phyloP scores from a whole-genome alignment of 2,888 invertebrate species.

The Gasteruption jaculator region DNA sequence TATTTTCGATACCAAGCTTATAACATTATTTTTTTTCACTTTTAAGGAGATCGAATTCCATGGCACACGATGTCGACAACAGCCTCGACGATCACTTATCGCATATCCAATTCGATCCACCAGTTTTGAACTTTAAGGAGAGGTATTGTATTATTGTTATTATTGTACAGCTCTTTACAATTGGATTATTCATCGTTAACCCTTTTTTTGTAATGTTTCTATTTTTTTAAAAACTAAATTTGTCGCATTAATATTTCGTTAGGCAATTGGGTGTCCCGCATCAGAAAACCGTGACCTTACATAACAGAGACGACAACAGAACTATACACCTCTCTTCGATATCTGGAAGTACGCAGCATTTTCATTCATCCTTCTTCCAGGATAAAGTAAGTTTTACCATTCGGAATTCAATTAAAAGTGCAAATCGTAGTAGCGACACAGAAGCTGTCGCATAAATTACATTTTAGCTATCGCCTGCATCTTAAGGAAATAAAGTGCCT shows the following conservation, averaged over 20 bases:
- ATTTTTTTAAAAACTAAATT: slow-evolving; percentile 11
- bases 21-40: slow-evolving; percentile 20
- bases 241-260: slow-evolving; percentile 37
- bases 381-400: slow-evolving; percentile 68
- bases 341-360: slow-evolving; percentile 90
- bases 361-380: slow-evolving; percentile 96
- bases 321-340: slow-evolving; percentile 90
- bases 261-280: slow-evolving; percentile 85
- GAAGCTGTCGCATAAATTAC: not conserved
- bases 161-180: slow-evolving; percentile 6
- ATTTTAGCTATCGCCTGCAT: no score
- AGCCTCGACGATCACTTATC: slow-evolving; percentile 48
- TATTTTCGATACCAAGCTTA: slow-evolving; percentile 12
- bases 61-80: slow-evolving; percentile 36
- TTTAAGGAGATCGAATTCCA: slow-evolving; percentile 37
- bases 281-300: slow-evolving; percentile 79
- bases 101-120: slow-evolving; percentile 62
- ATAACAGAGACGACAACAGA: slow-evolving; percentile 81
- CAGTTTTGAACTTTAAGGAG: slow-evolving; percentile 66
- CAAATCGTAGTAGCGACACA: no score
- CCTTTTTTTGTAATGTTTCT: slow-evolving; percentile 3
- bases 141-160: slow-evolving; percentile 52
- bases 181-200: not conserved
- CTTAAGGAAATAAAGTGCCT: no score
- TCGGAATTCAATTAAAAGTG: not conserved